Evolutionary conservation across 2,797 vertebrate genomes (phyloP), one percentile per base, ranked within the genome.

Genomic region (Aphelocoma californica): DNA sequence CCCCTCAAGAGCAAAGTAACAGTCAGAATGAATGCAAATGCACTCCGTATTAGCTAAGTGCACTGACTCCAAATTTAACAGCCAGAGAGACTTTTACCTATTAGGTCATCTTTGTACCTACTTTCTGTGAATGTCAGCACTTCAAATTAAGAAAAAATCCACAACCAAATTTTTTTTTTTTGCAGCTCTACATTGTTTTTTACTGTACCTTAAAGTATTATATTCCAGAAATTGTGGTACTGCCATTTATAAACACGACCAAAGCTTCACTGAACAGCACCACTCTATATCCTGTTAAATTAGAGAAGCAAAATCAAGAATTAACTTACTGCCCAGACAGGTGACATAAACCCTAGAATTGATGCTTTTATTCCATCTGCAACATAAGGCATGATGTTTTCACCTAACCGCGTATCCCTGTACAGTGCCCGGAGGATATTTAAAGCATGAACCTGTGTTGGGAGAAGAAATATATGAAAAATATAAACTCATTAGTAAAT

Each of bases 371-470:
- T 97, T 88, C 99, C 99, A 34, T 99, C 99, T 42, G 98, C 98
- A 90, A 99, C 98, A 5, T 99, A 99, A 38, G 99, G 98, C 81
- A 99, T 98, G 64, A 99, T 97, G 97, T 98, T 99, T 97, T 99
- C 99, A 77, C 99, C 98, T 90, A 99, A 97, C 69, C 98, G 99
- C 2, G 99, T 99, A 97, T 99, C 99, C 90, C 99, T 98, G 90
- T 99, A 99, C 73, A 99, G 97, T 14, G 99, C 99, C 86, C 99
- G 96, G 45, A 99, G 98, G 96, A 99, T 99, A 98, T 99, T 99
- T 93, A 99, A 98, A 92, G 99, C 99, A 50, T 99, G 99, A 93
- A 99, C 99, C 99, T 99, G 95, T 47, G 8, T 16, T 15, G 42
- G 25, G 9, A 95, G 40, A 69, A 90, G 4, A 90, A 71, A 84